Evolutionary conservation across 30 jellyfish, hydroid and myxozoan species (phyloP), one percentile per base, ranked within the genome.

Genomic region (Chironex yamaguchii): DNA sequence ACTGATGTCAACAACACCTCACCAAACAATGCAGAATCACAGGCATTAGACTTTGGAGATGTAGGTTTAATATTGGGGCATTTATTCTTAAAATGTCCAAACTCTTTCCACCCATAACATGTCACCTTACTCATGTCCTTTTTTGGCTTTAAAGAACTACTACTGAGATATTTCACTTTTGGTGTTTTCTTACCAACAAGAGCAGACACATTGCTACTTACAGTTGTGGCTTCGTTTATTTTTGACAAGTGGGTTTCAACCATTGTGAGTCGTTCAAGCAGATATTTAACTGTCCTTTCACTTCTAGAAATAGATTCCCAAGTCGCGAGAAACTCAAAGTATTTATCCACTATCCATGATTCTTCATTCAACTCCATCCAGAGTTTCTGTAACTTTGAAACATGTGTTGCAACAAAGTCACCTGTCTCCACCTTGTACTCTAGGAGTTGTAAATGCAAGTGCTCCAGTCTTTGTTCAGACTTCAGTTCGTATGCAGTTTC

Each of bases 351-450:
- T 71, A 69, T 71, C 85, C 78, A 36, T 71, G 85, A 71, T 71
- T 29, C 85, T 71, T 71, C 85, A 71, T 71, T 71, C 79, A 71
- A 28, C 85, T 71, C 85, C 85, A 71, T 71, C 34, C 85, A 33
- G 85, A 71, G 85, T 35, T 71, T 71, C 85, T 71, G 77, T 71
- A 71, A 71, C 85, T 71, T 71, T 34, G 75, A 71, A n/a, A 71
- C 32, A 33, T 33, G 78, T 23, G 78, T 48, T 71, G 85, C 85
- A 71, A 71, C 85, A 71, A 24, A 66, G 49, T 71, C 85, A 34
- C 85, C 71, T 71, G 71, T 49, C 85, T 71, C 85, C 85, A 71
- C 49, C 85, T 71, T 71, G 85, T 71, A 71, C 25, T 71, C 85
- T 36, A 36, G 85, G 28, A 14, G 85, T 48, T 71, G 85, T 71